Percentiles rank a stretch among this genome's conserved stretches.
Evolutionary conservation across 1,140 invertebrate genomes (phyloP).

Genomic region (Mamestra configurata): DNA sequence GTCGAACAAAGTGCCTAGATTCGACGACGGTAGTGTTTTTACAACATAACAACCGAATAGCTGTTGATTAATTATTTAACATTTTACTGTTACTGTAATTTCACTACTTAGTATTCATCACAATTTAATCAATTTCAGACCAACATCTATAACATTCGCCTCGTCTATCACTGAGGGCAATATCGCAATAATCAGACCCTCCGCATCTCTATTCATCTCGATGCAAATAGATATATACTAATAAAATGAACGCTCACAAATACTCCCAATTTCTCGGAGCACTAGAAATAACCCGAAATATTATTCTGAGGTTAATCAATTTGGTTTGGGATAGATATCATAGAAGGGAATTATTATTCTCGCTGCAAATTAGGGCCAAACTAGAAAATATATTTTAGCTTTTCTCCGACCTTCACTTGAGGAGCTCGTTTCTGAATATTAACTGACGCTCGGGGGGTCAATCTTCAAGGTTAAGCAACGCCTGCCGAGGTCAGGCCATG

Average conservation of each 20-base stretch:
- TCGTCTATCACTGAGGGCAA: neutral
- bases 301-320: conserved; percentile 32
- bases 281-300: conserved; percentile 11
- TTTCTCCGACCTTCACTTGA: neutral
- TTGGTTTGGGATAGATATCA: neutral
- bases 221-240: conserved; percentile 9
- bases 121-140: neutral
- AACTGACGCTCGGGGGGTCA: too few species aligned
- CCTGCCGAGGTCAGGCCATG: too few species aligned
- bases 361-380: conserved; percentile 4
- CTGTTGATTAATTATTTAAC: too few species aligned
- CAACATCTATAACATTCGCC: neutral
- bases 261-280: conserved; percentile 2
- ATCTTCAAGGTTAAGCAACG: too few species aligned
- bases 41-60: too few species aligned
- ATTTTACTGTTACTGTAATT: too few species aligned
- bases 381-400: neutral
- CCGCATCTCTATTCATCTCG: neutral
- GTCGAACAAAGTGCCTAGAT: too few species aligned
- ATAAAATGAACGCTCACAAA: conserved; percentile 11
- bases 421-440: too few species aligned
- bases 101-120: neutral
- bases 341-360: conserved; percentile 2
- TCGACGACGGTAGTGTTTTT: too few species aligned
- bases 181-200: neutral